phyloP scores from a whole-genome alignment of 2,113 vertebrate species.

The Stomatorhinus ivindoensis region DNA sequence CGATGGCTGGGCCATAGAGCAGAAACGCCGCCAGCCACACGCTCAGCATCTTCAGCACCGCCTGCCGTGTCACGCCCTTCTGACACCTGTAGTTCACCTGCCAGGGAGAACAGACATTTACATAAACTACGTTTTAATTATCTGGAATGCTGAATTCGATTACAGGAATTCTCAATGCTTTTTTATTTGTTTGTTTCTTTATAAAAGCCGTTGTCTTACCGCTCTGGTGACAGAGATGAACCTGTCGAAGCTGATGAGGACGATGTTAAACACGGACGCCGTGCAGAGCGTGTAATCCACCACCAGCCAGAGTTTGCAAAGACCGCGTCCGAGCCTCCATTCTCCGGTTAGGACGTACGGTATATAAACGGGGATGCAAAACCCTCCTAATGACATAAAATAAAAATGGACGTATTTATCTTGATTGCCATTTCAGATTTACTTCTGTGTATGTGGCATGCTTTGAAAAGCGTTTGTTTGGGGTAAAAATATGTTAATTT shows the following conservation, averaged over 20 bases:
- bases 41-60: constrained; percentile 55
- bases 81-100: constrained; percentile 65
- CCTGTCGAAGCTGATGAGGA: constrained; percentile 66
- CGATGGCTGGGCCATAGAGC: constrained; percentile 62
- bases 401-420: neutral
- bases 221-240: constrained; percentile 62
- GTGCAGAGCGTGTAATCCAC: constrained; percentile 64
- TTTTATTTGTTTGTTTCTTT: neutral
- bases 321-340: constrained; percentile 54
- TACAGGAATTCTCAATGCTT: neutral
- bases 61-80: constrained; percentile 53
- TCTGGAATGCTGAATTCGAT: neutral
- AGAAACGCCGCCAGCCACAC: constrained; percentile 65
- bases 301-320: constrained; percentile 63
- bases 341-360: constrained; percentile 61
- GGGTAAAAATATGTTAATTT: neutral
- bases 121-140: neutral
- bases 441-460: neutral
- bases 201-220: constrained; percentile 37
- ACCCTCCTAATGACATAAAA: constrained; percentile 47
- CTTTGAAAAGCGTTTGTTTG: neutral
- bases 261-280: constrained; percentile 63
- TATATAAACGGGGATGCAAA: constrained; percentile 66
- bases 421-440: neutral
- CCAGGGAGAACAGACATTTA: neutral